Conservation (phyloP, 2,113 vertebrate species). For the Oriolus oriolus region DNA sequence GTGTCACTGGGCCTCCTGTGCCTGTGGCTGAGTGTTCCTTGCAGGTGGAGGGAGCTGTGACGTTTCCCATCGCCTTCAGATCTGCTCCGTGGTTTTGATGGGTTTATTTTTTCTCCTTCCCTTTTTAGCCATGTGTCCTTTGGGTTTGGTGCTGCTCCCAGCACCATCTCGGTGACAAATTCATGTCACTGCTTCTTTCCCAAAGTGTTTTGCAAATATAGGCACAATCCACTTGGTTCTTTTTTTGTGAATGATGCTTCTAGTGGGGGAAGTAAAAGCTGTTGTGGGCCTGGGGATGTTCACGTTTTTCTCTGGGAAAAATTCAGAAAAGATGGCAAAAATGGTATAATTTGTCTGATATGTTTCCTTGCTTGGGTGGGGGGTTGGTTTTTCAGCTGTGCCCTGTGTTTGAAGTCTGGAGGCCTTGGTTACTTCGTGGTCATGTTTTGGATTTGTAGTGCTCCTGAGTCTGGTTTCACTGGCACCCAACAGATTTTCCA, state of each 20-base stretch:
- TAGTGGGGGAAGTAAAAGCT: not conserved
- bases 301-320: not conserved
- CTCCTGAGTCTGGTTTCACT: not conserved
- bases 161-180: not conserved
- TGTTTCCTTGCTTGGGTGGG: not conserved
- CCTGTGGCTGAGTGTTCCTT: not conserved
- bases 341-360: not conserved
- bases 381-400: not conserved
- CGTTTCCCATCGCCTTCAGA: not conserved
- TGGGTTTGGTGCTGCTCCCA: not conserved
- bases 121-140: not conserved
- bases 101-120: not conserved
- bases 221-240: not conserved
- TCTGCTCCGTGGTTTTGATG: not conserved
- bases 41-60: not conserved
- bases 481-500: not conserved
- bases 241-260: not conserved
- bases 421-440: not conserved
- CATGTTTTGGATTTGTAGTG: not conserved
- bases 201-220: not conserved
- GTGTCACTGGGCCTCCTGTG: not conserved
- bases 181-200: not conserved
- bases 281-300: not conserved
- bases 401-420: not conserved
- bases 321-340: not conserved